Conservation (phyloP, 2,888 invertebrate genomes). For the Agrilus cyanescens region DNA sequence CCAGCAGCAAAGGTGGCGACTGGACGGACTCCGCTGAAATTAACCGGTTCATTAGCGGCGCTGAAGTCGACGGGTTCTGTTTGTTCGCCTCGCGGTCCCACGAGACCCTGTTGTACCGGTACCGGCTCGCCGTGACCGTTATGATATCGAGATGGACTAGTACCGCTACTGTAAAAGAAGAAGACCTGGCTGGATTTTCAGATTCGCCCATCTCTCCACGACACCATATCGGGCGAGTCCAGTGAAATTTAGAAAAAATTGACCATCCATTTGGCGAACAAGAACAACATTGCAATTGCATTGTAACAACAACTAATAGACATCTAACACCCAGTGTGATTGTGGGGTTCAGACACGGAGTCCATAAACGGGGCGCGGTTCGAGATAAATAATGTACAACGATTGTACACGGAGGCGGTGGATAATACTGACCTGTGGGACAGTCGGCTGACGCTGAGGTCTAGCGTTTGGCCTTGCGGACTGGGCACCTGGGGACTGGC, state of each 20-base stretch:
- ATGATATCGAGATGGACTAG: slow-evolving; percentile 46
- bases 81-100: slow-evolving; percentile 49
- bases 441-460: slow-evolving; percentile 77
- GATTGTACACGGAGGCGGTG: too few species aligned
- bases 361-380: not conserved
- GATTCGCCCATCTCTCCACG: too few species aligned
- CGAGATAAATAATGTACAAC: slow-evolving; percentile 7
- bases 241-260: too few species aligned
- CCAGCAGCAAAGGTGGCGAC: slow-evolving; percentile 34
- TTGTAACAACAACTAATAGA: too few species aligned
- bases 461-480: slow-evolving; percentile 82
- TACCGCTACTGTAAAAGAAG: slow-evolving; percentile 35
- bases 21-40: slow-evolving; percentile 48
- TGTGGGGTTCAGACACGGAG: too few species aligned
- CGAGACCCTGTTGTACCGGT: slow-evolving; percentile 41
- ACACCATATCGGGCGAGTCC: too few species aligned
- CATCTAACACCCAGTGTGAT: too few species aligned
- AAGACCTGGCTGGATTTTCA: too few species aligned
- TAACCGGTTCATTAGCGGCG: slow-evolving; percentile 50
- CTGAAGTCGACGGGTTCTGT: slow-evolving; percentile 63
- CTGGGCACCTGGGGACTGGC: slow-evolving; percentile 84
- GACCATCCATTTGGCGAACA: too few species aligned
- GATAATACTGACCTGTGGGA: slow-evolving; percentile 56
- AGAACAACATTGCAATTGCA: too few species aligned
- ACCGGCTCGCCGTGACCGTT: slow-evolving; percentile 37